Evolutionary conservation across 2,888 invertebrate genomes (phyloP).

Genomic region (Pyrocoelia pectoralis): DNA sequence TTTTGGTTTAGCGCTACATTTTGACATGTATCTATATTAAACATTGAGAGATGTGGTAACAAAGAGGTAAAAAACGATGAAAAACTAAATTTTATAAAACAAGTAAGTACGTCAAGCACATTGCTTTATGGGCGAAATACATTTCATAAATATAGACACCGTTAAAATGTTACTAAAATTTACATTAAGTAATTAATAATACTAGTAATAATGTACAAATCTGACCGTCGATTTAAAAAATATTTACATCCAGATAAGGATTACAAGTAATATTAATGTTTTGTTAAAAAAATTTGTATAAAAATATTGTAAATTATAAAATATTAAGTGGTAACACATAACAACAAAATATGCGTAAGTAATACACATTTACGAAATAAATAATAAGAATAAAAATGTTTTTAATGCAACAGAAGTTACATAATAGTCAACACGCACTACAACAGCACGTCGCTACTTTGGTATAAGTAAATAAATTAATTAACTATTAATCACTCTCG

Average conservation of each 20-base stretch:
- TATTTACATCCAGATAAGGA: slow-evolving; percentile 23
- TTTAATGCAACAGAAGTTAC: slow-evolving; percentile 28
- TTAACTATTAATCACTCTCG: slow-evolving; percentile 29
- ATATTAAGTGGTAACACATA: slow-evolving; percentile 31
- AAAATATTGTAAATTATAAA: slow-evolving; percentile 31
- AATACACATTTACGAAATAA: slow-evolving; percentile 30
- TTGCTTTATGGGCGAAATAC: background rate
- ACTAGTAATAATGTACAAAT: background rate
- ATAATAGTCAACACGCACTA: slow-evolving; percentile 29
- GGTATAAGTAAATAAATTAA: slow-evolving; percentile 35
- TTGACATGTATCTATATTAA: slow-evolving; percentile 5
- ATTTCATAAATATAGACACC: background rate
- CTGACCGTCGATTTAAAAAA: slow-evolving; percentile 14
- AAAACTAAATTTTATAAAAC: background rate
- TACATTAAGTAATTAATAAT: slow-evolving; percentile 1
- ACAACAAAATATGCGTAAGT: slow-evolving; percentile 18
- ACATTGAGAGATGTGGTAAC: background rate
- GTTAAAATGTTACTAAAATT: slow-evolving; percentile 3
- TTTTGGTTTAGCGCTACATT: slow-evolving; percentile 7
- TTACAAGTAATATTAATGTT: slow-evolving; percentile 17
- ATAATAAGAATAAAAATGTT: slow-evolving; percentile 25
- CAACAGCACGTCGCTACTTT: slow-evolving; percentile 26
- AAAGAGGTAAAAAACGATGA: background rate
- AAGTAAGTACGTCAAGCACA: background rate
- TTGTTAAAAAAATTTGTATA: slow-evolving; percentile 31